Percentiles rank a stretch among this genome's conserved stretches.
Conservation (phyloP, 2,888 invertebrate genomes). For the Stenurella melanura region DNA sequence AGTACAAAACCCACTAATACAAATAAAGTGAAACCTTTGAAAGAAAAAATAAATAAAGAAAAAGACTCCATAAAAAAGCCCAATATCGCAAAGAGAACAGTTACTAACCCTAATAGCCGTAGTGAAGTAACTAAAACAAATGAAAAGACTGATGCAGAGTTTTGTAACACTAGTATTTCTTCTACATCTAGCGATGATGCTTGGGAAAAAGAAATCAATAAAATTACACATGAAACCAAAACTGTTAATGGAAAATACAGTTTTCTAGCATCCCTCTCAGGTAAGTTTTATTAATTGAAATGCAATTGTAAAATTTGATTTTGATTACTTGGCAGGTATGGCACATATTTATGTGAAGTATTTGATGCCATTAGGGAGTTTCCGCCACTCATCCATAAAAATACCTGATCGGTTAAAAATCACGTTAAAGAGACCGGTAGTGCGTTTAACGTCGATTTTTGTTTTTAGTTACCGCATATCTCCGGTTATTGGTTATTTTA, state of each 20-base stretch:
- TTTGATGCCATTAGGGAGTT: too few relatives aligned
- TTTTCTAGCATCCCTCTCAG: constrained; percentile 77
- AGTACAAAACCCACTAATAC: constrained; percentile 1
- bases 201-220: constrained; percentile 55
- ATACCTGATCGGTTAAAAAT: too few relatives aligned
- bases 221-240: constrained; percentile 49
- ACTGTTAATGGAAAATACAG: constrained; percentile 68
- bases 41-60: constrained; percentile 38
- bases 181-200: constrained; percentile 52
- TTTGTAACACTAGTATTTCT: constrained; percentile 38
- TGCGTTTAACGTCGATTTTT: too few relatives aligned
- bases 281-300: constrained; percentile 64
- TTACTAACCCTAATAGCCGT: constrained; percentile 1
- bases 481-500: too few relatives aligned
- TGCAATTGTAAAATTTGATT: too few relatives aligned
- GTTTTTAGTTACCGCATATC: too few relatives aligned
- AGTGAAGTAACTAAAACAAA: constrained; percentile 12
- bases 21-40: constrained; percentile 20
- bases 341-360: too few relatives aligned
- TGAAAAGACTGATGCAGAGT: constrained; percentile 34
- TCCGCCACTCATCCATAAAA: too few relatives aligned
- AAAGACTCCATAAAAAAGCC: constrained; percentile 21
- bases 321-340: too few relatives aligned
- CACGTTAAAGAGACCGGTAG: too few relatives aligned
- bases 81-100: constrained; percentile 31